phyloP scores from a whole-genome alignment of 2,797 vertebrate species.

The Hyperoplus lanceolatus region DNA sequence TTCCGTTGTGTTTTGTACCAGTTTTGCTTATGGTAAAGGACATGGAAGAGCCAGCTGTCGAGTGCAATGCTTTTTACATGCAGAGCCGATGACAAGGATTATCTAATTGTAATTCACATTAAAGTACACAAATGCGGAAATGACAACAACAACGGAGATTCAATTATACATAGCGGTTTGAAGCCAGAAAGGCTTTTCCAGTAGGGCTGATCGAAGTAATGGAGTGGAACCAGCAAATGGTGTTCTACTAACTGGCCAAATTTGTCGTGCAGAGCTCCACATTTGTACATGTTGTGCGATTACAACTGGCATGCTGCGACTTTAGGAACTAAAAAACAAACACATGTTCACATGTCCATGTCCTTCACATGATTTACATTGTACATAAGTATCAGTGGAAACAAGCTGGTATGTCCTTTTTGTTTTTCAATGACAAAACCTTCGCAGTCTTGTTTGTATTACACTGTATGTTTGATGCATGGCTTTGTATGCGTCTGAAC shows the following conservation, averaged over 20 bases:
- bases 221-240: slow-evolving; percentile 49
- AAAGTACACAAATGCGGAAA: slow-evolving; percentile 54
- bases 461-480: not conserved
- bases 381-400: not conserved
- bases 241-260: slow-evolving; percentile 46
- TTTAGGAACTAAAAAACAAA: slow-evolving; percentile 53
- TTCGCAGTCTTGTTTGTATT: not conserved
- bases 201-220: slow-evolving; percentile 47
- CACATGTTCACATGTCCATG: not conserved
- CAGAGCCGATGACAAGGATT: slow-evolving; percentile 29
- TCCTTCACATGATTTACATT: slow-evolving; percentile 2
- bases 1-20: slow-evolving; percentile 7
- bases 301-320: slow-evolving; percentile 42
- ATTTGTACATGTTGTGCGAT: slow-evolving; percentile 31
- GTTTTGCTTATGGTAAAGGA: slow-evolving; percentile 21
- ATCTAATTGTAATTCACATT: slow-evolving; percentile 41
- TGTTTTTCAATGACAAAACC: slow-evolving; percentile 8
- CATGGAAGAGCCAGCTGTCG: slow-evolving; percentile 17
- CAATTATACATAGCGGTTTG: slow-evolving; percentile 42
- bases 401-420: slow-evolving; percentile 11
- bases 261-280: slow-evolving; percentile 43
- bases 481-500: not conserved
- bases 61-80: slow-evolving; percentile 5
- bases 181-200: slow-evolving; percentile 13
- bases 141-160: slow-evolving; percentile 44